A percentile compares a stretch with the other conserved stretches of the same genome.
Evolutionary conservation across 1,140 invertebrate genomes (phyloP).

Genomic region (Drosophila repleta): DNA sequence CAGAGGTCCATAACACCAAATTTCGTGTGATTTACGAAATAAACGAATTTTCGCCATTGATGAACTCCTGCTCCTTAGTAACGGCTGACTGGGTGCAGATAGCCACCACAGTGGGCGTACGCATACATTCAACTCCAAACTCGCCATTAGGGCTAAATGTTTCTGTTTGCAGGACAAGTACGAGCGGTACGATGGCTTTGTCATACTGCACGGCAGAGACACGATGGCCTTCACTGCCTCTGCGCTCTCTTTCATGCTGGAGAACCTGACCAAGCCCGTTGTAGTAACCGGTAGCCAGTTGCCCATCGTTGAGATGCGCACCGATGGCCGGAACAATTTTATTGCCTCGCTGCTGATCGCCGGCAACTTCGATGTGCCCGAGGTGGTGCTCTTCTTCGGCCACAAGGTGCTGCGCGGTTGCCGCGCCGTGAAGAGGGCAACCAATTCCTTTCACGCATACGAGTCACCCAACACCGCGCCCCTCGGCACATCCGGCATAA

Average conservation of each 20-base stretch:
- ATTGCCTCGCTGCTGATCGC: slow-evolving; percentile 94
- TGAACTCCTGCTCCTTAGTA: slow-evolving; percentile 97
- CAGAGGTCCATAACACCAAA: slow-evolving; percentile 83
- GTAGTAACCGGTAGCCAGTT: slow-evolving; percentile 95
- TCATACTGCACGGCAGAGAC: slow-evolving; percentile 98
- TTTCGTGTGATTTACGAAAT: slow-evolving; percentile 90
- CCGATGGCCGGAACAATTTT: slow-evolving; percentile 97
- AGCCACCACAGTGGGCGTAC: slow-evolving; percentile 93
- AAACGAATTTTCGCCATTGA: slow-evolving; percentile 92
- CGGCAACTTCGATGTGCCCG: slow-evolving; percentile 94
- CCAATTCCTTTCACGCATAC: slow-evolving; percentile 94
- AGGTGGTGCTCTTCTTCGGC: slow-evolving; percentile 96
- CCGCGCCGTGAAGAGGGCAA: slow-evolving; percentile 91
- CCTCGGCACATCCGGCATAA: slow-evolving; percentile 91
- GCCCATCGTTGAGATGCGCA: slow-evolving; percentile 94
- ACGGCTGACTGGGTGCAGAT: slow-evolving; percentile 95
- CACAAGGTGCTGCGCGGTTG: slow-evolving; percentile 95
- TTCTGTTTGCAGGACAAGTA: slow-evolving; percentile 88
- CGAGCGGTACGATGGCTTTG: slow-evolving; percentile 94
- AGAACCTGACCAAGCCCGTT: slow-evolving; percentile 96
- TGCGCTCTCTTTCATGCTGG: slow-evolving; percentile 97
- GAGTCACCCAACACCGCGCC: slow-evolving; percentile 93
- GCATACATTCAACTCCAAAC: slow-evolving; percentile 15
- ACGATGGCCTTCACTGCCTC: slow-evolving; percentile 98
- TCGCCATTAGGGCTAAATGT: background rate